phyloP scores from a whole-genome alignment of 1,140 invertebrate genomes.

The Drosophila repleta region DNA sequence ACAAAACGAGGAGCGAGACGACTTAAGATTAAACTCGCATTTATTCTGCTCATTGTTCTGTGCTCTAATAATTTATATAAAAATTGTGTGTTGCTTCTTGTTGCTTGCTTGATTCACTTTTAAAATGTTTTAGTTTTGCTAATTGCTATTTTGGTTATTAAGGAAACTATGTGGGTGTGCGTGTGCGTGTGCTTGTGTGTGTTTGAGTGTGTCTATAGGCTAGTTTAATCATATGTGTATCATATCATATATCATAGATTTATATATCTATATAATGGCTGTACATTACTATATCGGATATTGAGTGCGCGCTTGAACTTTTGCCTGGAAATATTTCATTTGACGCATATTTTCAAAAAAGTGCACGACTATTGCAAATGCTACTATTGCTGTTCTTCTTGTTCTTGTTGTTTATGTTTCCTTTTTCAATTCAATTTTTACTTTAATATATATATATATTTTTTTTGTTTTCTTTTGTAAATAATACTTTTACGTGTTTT shows the following conservation, averaged over 20 bases:
- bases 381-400: constrained; percentile 11
- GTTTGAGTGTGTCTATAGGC: constrained; percentile 52
- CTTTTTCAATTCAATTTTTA: constrained; percentile 1
- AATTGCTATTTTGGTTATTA: constrained; percentile 67
- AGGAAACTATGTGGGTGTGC: constrained; percentile 59
- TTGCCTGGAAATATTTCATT: constrained; percentile 44
- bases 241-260: constrained; percentile 31
- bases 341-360: constrained; percentile 52
- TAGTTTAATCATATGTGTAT: constrained; percentile 48
- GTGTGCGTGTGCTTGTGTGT: constrained; percentile 29
- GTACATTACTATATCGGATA: constrained; percentile 68
- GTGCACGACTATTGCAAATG: constrained; percentile 42
- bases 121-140: constrained; percentile 44
- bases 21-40: constrained; percentile 25
- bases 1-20: background rate
- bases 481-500: constrained; percentile 66
- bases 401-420: constrained; percentile 24
- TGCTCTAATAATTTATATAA: constrained; percentile 30
- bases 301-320: constrained; percentile 45
- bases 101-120: constrained; percentile 14
- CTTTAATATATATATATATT: background rate
- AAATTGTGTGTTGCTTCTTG: constrained; percentile 23
- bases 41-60: constrained; percentile 21
- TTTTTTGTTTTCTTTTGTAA: constrained; percentile 40
- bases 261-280: constrained; percentile 59